Percentiles rank a stretch among this genome's conserved stretches.
These are phyloP conservation scores for Guaruba guarouba DNA, from an alignment of 2,113 vertebrate genomes.

Conservation along the genomic window DNA sequence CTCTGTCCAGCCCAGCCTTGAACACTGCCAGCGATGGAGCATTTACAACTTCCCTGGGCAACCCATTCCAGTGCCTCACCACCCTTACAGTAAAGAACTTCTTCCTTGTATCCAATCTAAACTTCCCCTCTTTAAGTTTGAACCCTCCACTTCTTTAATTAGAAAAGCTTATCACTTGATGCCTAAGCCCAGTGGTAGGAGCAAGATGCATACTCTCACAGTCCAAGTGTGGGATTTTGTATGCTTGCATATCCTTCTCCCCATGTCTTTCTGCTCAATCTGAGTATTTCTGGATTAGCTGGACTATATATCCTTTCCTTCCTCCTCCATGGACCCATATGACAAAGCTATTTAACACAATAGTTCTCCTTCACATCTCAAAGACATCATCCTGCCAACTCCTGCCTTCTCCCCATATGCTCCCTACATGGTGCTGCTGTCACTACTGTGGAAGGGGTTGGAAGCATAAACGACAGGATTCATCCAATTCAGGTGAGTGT, in stretches of 20 bases:
- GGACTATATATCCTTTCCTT: background rate
- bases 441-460: constrained; percentile 86
- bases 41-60: too few species aligned
- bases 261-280: background rate
- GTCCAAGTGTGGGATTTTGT: background rate
- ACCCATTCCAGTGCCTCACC: too few species aligned
- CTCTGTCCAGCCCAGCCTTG: too few species aligned
- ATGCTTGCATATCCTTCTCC: background rate
- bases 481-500: constrained; percentile 82
- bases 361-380: constrained; percentile 54
- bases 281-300: background rate
- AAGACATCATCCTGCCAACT: constrained; percentile 82
- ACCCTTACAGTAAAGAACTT: too few species aligned
- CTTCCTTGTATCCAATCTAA: too few species aligned
- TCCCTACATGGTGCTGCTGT: constrained; percentile 80
- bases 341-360: background rate
- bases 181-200: background rate
- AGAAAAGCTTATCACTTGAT: background rate
- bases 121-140: too few species aligned
- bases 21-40: too few species aligned
- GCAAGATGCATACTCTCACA: background rate
- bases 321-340: background rate
- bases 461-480: constrained; percentile 80
- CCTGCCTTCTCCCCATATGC: constrained; percentile 84
- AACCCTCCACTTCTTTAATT: background rate